phyloP scores from a whole-genome alignment of 2,888 invertebrate genomes.

The Serripes groenlandicus region DNA sequence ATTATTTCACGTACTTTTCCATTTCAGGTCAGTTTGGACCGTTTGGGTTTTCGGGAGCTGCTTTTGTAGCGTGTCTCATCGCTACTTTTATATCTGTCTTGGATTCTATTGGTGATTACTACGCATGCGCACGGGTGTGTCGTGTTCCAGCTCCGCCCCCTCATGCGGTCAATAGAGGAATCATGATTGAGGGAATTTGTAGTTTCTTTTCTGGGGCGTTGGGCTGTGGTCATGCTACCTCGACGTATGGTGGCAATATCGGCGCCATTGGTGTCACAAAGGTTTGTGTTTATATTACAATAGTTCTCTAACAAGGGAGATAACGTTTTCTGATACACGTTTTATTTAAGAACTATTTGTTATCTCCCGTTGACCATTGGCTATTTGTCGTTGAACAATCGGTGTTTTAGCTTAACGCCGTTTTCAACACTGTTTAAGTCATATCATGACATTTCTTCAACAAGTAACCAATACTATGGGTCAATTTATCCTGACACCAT shows the following conservation, averaged over 20 bases:
- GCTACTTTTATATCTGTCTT: conserved; percentile 76
- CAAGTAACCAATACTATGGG: too few relatives aligned
- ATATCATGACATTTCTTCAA: too few relatives aligned
- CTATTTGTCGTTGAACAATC: too few relatives aligned
- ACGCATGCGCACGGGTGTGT: conserved; percentile 91
- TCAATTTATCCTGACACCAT: too few relatives aligned
- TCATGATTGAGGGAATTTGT: conserved; percentile 92
- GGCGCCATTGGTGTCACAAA: conserved; percentile 95
- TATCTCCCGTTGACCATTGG: too few relatives aligned
- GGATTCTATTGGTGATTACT: conserved; percentile 92
- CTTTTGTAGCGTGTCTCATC: conserved; percentile 73
- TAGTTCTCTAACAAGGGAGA: too few relatives aligned
- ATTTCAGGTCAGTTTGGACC: conserved; percentile 74
- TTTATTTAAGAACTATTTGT: too few relatives aligned
- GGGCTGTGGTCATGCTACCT: conserved; percentile 95
- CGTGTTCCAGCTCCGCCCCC: conserved; percentile 93
- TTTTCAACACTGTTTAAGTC: too few relatives aligned
- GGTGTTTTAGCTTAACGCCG: too few relatives aligned
- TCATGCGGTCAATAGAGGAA: conserved; percentile 93
- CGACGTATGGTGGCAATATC: conserved; percentile 95
- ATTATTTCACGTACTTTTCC: too few relatives aligned
- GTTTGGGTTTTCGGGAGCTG: conserved; percentile 67
- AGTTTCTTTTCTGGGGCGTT: conserved; percentile 93
- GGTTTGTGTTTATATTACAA: conserved; percentile 86
- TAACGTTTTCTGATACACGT: too few relatives aligned